phyloP scores from a whole-genome alignment of 2,113 vertebrate species.

The Prionailurus viverrinus region DNA sequence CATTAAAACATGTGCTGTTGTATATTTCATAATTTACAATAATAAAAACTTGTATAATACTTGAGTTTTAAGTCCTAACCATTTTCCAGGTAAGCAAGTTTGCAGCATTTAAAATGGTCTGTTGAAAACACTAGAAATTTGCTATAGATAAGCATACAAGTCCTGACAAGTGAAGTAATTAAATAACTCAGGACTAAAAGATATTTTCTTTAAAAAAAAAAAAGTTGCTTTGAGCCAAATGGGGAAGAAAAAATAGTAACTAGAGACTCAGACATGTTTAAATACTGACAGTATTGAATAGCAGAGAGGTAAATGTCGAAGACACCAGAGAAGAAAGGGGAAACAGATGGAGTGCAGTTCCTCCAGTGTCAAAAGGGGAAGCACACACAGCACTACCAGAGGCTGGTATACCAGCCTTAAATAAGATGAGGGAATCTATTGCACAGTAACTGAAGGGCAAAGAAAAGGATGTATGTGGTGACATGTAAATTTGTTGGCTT shows the following conservation, averaged over 20 bases:
- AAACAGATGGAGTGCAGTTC: not conserved
- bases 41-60: not conserved
- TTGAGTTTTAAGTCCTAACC: not conserved
- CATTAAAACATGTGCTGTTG: not conserved
- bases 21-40: conserved; percentile 29
- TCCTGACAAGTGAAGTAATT: conserved; percentile 21
- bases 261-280: not conserved
- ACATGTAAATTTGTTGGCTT: not conserved
- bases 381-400: not conserved
- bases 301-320: not conserved
- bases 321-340: not conserved
- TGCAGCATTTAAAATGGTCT: conserved; percentile 37
- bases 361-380: not conserved
- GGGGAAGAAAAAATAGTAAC: not conserved
- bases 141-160: not conserved
- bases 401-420: not conserved
- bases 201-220: not conserved
- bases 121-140: conserved; percentile 44
- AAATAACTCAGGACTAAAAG: conserved; percentile 40
- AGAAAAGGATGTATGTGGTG: not conserved
- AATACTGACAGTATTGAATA: not conserved
- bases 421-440: not conserved
- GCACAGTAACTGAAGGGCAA: not conserved
- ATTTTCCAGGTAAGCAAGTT: not conserved
- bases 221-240: not conserved